Conservation (phyloP, 2,888 invertebrate genomes). For the Anaspis maculata region DNA sequence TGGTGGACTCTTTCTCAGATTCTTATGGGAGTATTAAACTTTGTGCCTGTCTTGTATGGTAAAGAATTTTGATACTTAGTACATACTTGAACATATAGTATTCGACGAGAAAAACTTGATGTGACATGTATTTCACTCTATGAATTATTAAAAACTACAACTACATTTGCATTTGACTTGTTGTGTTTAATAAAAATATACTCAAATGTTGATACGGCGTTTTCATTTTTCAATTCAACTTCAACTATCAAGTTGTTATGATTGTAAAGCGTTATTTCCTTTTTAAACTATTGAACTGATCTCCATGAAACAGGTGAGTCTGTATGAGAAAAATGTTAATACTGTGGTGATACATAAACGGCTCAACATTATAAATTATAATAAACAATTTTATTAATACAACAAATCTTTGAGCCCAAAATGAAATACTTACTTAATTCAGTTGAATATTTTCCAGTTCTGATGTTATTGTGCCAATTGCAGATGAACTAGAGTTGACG, state of each 20-base stretch:
- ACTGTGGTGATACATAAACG: too few species aligned
- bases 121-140: constrained; percentile 32
- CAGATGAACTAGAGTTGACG: too few species aligned
- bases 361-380: too few species aligned
- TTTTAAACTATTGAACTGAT: too few species aligned
- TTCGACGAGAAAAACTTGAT: constrained; percentile 30
- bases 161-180: constrained; percentile 36
- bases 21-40: constrained; percentile 27
- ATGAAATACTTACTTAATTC: too few species aligned
- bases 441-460: too few species aligned
- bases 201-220: constrained; percentile 24
- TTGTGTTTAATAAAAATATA: constrained; percentile 39
- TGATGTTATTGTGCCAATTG: too few species aligned
- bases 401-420: too few species aligned
- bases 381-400: too few species aligned
- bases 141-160: constrained; percentile 24
- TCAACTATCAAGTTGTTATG: neutral
- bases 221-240: neutral
- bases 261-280: neutral
- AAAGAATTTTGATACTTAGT: constrained; percentile 29
- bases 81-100: constrained; percentile 16
- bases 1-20: constrained; percentile 14
- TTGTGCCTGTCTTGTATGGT: constrained; percentile 32
- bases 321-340: too few species aligned
- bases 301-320: too few species aligned